These are phyloP conservation scores for Chaetops frenatus DNA, from an alignment of 2,113 vertebrate species.

Conservation along the genomic window DNA sequence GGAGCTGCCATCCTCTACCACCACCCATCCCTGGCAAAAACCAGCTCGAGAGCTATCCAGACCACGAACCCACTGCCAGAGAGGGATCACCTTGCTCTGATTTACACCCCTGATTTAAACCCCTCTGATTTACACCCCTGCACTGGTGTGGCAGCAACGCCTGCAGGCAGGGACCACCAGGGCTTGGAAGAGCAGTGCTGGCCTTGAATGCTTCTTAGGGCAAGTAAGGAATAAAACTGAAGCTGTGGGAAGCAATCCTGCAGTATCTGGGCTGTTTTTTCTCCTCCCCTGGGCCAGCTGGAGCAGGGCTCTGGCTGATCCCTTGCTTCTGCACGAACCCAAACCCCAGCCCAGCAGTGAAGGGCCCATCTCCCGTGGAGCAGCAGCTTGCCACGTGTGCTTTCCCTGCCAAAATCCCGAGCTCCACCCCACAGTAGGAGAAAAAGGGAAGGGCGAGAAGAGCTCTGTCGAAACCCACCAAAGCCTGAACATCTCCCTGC, in stretches of 20 bases:
- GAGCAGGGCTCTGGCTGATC: not conserved
- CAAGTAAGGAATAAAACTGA: not conserved
- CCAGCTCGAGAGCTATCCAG: accelerated
- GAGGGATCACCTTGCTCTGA: not conserved
- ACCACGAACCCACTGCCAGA: accelerated
- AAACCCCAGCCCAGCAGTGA: not conserved
- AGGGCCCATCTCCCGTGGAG: accelerated
- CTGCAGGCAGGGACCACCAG: not conserved
- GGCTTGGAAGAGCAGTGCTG: not conserved
- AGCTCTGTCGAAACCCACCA: not conserved
- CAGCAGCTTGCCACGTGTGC: not conserved
- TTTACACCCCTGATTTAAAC: not conserved
- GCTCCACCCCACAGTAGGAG: not conserved
- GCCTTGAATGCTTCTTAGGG: not conserved
- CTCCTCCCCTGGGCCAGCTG: not conserved
- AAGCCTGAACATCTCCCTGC: not conserved
- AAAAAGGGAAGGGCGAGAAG: not conserved
- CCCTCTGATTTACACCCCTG: not conserved
- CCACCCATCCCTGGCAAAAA: not conserved
- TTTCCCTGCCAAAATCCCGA: not conserved
- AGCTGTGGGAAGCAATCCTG: not conserved
- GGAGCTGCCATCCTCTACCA: accelerated
- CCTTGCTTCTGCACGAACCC: not conserved
- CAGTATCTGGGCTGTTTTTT: not conserved
- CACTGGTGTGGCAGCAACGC: not conserved